A percentile compares a stretch with the other conserved stretches of the same genome.
Evolutionary conservation across 2,888 invertebrate species (phyloP).

Genomic region (Acanthococcus lagerstroemiae): DNA sequence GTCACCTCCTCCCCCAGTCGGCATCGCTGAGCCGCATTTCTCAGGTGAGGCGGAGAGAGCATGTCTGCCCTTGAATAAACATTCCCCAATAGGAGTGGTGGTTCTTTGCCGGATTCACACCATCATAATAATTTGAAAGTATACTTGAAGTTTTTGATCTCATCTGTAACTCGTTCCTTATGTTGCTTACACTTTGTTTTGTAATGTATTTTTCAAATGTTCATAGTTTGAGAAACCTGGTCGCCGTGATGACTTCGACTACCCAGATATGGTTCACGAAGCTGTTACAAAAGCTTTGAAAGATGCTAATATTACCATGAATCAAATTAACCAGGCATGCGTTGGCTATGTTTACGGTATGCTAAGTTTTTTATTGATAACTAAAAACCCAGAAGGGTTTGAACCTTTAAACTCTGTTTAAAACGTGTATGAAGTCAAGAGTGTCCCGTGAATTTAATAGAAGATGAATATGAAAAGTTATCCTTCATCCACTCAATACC

Average conservation of each 20-base stretch:
- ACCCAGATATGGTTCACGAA: conserved; percentile 91
- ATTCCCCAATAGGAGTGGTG: too few species aligned
- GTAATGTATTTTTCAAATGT: not conserved
- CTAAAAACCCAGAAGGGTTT: too few species aligned
- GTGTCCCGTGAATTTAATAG: not conserved
- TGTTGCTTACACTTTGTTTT: not conserved
- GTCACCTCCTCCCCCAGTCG: too few species aligned
- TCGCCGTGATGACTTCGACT: conserved; percentile 66
- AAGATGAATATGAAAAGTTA: too few species aligned
- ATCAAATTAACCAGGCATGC: conserved; percentile 75
- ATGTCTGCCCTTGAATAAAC: too few species aligned
- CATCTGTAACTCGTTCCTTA: not conserved
- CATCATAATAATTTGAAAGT: too few species aligned
- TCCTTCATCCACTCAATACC: too few species aligned
- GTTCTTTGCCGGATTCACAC: too few species aligned
- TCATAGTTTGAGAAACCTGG: conserved; percentile 85
- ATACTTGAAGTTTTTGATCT: not conserved
- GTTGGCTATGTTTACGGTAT: conserved; percentile 84
- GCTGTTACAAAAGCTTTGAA: conserved; percentile 76
- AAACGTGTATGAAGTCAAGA: too few species aligned
- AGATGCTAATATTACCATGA: conserved; percentile 68
- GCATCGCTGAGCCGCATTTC: too few species aligned
- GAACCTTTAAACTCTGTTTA: too few species aligned
- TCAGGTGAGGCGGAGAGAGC: too few species aligned
- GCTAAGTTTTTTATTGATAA: conserved; percentile 32